Evolutionary conservation across 2,797 vertebrate genomes (phyloP).

Genomic region (Discoglossus pictus): DNA sequence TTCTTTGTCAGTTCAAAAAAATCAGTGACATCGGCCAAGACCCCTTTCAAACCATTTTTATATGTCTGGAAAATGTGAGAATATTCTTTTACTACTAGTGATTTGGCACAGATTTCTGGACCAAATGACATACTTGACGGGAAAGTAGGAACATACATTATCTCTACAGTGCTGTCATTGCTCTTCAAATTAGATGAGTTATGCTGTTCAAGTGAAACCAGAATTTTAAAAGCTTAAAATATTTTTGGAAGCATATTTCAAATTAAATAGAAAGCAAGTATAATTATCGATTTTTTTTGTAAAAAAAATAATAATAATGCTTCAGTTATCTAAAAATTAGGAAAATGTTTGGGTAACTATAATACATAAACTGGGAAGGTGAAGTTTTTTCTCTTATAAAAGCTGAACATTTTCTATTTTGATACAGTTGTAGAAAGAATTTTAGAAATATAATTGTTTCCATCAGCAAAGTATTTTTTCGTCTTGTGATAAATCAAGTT

Average conservation of each 20-base stretch:
- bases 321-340: too few relatives aligned
- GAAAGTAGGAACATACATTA: conserved; percentile 63
- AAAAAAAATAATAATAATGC: too few relatives aligned
- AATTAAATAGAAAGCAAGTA: not conserved
- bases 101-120: conserved; percentile 61
- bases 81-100: conserved; percentile 59
- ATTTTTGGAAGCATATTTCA: conserved; percentile 9
- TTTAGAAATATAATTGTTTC: too few relatives aligned
- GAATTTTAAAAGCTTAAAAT: conserved; percentile 11
- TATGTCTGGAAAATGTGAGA: conserved; percentile 64
- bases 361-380: too few relatives aligned
- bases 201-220: conserved; percentile 7
- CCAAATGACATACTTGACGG: conserved; percentile 65
- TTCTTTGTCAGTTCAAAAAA: conserved; percentile 13
- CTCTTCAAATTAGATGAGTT: conserved; percentile 55
- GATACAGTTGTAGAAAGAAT: too few relatives aligned
- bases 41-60: conserved; percentile 52
- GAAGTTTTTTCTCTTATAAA: too few relatives aligned
- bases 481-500: too few relatives aligned
- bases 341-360: too few relatives aligned
- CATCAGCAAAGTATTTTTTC: too few relatives aligned
- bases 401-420: too few relatives aligned
- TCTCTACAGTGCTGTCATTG: conserved; percentile 64
- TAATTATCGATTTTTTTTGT: too few relatives aligned
- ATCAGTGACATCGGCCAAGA: conserved; percentile 28